These are phyloP conservation scores for Halcyon badia DNA, from an alignment of 2,797 vertebrate species.

Conservation along the genomic window DNA sequence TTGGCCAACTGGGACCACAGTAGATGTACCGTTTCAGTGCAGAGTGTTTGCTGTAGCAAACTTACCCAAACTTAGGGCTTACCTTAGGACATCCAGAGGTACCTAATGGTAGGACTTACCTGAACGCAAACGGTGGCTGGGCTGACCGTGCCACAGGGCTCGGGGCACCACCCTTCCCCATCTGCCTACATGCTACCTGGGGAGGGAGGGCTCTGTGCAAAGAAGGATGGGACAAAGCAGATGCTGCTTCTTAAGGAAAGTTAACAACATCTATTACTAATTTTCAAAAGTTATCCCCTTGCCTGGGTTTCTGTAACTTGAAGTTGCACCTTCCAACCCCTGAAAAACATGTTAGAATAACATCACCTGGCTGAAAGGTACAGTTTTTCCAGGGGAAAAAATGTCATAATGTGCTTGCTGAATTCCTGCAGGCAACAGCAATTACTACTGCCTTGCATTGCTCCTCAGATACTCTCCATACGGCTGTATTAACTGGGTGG, in stretches of 20 bases:
- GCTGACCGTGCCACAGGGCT: neutral
- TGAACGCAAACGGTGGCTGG: neutral
- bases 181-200: neutral
- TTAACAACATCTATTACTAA: neutral
- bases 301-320: neutral
- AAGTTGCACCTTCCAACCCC: neutral
- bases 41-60: accelerated
- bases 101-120: no score
- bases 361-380: neutral
- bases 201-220: neutral
- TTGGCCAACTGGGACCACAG: accelerated
- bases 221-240: neutral
- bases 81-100: no score
- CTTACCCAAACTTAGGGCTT: no score
- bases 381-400: neutral
- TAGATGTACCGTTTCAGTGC: accelerated
- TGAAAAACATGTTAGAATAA: neutral
- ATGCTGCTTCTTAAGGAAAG: neutral
- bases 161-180: neutral
- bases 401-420: neutral
- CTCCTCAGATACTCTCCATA: neutral
- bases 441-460: neutral
- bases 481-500: accelerated
- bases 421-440: neutral
- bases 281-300: neutral